phyloP scores from a whole-genome alignment of 2,797 vertebrate species.

The Hemibagrus guttatus region DNA sequence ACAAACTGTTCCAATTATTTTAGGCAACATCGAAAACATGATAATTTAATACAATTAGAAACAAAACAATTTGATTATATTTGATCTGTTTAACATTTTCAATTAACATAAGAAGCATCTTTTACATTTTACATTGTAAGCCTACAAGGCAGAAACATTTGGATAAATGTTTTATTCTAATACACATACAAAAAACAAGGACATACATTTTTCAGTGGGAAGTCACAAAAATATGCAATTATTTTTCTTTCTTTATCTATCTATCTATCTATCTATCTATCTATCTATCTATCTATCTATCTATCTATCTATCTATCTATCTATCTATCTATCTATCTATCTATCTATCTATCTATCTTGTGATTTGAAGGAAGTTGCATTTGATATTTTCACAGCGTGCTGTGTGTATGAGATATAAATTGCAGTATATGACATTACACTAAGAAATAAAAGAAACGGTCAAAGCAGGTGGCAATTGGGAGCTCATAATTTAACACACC shows the following conservation, averaged over 20 bases:
- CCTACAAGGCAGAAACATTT: too few relatives aligned
- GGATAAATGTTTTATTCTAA: too few relatives aligned
- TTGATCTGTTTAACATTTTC: not conserved
- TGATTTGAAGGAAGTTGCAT: not conserved
- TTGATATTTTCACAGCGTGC: not conserved
- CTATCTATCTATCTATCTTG: not conserved
- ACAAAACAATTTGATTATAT: not conserved
- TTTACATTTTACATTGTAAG: not conserved
- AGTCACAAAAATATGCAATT: not conserved
- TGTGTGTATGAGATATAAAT: not conserved
- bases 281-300: constrained; percentile 6
- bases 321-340: not conserved
- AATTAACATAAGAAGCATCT: not conserved
- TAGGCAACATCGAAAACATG: not conserved
- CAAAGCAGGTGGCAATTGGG: not conserved
- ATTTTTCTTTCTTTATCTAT: not conserved
- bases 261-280: not conserved
- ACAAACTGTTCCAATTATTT: not conserved
- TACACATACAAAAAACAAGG: too few relatives aligned
- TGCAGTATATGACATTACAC: not conserved
- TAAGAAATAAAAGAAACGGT: not conserved
- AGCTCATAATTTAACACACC: not conserved
- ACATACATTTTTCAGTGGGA: not conserved
- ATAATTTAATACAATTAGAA: not conserved
- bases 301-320: not conserved